These are phyloP conservation scores for Entomyzon cyanotis DNA, from an alignment of 2,113 vertebrate genomes.

Conservation along the genomic window DNA sequence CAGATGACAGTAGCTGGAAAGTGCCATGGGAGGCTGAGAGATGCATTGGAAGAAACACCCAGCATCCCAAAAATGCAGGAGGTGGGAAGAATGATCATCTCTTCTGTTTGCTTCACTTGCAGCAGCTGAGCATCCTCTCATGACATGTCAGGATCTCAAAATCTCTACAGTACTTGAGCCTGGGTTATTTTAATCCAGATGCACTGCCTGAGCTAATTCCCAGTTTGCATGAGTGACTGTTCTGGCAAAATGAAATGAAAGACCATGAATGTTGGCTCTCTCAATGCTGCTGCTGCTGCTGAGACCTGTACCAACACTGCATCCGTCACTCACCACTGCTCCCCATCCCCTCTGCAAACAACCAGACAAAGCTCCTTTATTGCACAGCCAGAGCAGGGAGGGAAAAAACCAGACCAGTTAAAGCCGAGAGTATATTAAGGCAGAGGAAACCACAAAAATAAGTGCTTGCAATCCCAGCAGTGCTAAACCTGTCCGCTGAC, in stretches of 20 bases:
- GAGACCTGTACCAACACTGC: not conserved
- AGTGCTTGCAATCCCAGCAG: not conserved
- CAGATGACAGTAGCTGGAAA: not conserved
- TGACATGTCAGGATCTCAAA: not conserved
- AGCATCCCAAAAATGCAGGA: not conserved
- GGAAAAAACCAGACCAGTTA: not conserved
- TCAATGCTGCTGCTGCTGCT: not conserved
- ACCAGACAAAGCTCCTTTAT: constrained; percentile 6
- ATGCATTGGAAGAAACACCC: not conserved
- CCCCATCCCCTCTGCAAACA: not conserved
- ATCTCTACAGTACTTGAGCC: not conserved
- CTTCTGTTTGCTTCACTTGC: not conserved
- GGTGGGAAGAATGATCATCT: not conserved
- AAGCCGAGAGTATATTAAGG: not conserved
- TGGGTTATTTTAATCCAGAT: not conserved
- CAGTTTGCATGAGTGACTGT: rapidly evolving
- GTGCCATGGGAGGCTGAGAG: not conserved
- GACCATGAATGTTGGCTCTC: not conserved
- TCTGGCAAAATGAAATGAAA: not conserved
- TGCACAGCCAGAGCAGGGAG: not conserved
- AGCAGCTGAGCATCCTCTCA: not conserved
- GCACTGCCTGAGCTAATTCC: not conserved
- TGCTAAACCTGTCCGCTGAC: not conserved
- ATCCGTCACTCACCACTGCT: not conserved
- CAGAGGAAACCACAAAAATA: constrained; percentile 18